phyloP scores from a whole-genome alignment of 2,113 vertebrate species.

The Galeopterus variegatus region DNA sequence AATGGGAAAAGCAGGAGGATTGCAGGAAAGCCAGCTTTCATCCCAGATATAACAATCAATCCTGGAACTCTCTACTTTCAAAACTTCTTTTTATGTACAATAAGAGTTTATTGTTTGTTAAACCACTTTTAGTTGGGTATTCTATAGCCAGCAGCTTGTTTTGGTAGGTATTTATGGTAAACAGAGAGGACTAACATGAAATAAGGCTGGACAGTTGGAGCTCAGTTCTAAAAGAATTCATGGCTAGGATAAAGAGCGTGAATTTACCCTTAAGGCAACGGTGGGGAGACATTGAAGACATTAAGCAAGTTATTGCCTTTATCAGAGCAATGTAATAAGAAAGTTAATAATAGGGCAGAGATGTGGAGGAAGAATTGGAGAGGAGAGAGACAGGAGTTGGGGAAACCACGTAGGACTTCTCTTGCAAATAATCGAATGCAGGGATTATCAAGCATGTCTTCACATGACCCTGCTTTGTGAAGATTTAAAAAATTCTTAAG shows the following conservation, averaged over 20 bases:
- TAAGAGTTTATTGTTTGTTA: neutral
- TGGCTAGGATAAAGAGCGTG: neutral
- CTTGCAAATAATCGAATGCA: neutral
- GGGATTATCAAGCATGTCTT: neutral
- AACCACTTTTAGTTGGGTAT: neutral
- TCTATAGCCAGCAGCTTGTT: conserved; percentile 11
- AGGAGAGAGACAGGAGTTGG: neutral
- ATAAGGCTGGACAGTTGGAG: neutral
- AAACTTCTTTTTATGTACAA: neutral
- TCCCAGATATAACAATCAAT: neutral
- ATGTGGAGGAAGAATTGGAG: neutral
- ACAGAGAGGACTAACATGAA: neutral
- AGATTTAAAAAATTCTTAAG: neutral
- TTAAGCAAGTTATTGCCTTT: too few species aligned
- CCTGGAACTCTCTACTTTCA: neutral
- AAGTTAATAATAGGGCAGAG: neutral
- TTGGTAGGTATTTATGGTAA: neutral
- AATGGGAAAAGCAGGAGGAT: conserved; percentile 14
- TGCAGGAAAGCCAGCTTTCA: neutral
- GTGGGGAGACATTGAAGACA: neutral
- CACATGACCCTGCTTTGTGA: neutral
- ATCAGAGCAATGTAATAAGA: too few species aligned
- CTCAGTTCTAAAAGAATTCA: neutral
- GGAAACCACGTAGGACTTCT: neutral
- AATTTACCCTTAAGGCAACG: neutral